These are phyloP conservation scores for Hyperoplus immaculatus DNA, from an alignment of 2,797 vertebrate species.

Conservation along the genomic window DNA sequence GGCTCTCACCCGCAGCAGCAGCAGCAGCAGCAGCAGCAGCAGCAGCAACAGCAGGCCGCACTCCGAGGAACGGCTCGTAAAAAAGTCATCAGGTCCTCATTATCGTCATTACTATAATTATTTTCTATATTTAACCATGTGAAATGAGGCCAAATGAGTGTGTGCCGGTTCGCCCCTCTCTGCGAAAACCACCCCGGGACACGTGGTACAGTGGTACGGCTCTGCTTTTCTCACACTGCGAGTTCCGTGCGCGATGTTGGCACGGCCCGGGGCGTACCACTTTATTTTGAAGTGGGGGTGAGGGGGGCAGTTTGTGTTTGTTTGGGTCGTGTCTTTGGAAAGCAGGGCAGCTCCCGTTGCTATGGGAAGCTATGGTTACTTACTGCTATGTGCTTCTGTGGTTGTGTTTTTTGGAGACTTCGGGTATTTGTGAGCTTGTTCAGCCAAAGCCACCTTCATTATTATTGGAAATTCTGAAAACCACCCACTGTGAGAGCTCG, in stretches of 20 bases:
- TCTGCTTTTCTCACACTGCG: constrained; percentile 46
- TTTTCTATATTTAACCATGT: constrained; percentile 86
- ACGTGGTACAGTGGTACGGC: constrained; percentile 62
- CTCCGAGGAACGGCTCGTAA: constrained; percentile 75
- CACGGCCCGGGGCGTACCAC: constrained; percentile 53
- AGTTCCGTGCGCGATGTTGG: constrained; percentile 24
- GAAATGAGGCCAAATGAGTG: constrained; percentile 82
- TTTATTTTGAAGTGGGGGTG: constrained; percentile 23
- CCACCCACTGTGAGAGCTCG: constrained; percentile 66
- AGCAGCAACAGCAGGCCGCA: constrained; percentile 37
- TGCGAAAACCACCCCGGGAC: constrained; percentile 59
- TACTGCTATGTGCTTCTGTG: constrained; percentile 34
- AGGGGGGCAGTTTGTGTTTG: constrained; percentile 54
- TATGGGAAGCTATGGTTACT: constrained; percentile 22
- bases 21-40: constrained; percentile 74
- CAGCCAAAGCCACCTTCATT: constrained; percentile 78
- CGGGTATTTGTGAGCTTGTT: constrained; percentile 80
- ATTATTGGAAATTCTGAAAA: constrained; percentile 65
- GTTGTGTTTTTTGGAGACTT: constrained; percentile 67
- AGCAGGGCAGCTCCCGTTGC: constrained; percentile 35
- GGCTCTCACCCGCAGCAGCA: constrained; percentile 79
- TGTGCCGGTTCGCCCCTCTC: constrained; percentile 66
- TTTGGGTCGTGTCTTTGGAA: constrained; percentile 40
- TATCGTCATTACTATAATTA: constrained; percentile 86
- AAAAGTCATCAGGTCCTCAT: constrained; percentile 85